Conservation (phyloP, 2,888 invertebrate species). For the Masnerella sp. region DNA sequence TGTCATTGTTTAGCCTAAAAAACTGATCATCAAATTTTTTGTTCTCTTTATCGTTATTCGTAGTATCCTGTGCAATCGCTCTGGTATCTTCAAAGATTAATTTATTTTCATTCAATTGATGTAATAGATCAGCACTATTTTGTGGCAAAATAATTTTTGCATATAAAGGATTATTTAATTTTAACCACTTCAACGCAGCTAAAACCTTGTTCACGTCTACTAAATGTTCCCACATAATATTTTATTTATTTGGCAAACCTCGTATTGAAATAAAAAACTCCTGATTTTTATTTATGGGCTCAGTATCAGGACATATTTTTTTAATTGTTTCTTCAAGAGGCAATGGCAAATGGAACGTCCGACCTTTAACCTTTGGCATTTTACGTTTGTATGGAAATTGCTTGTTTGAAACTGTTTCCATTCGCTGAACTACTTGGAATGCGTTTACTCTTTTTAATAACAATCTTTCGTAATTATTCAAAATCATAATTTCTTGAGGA, state of each 20-base stretch:
- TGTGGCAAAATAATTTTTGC: not conserved
- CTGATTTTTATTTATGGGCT: slow-evolving; percentile 65
- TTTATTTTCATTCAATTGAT: no score
- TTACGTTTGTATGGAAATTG: slow-evolving; percentile 62
- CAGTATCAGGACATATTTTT: slow-evolving; percentile 64
- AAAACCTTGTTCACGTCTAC: slow-evolving; percentile 68
- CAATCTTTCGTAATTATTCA: slow-evolving; percentile 40
- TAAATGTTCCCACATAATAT: slow-evolving; percentile 64
- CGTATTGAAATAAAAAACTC: slow-evolving; percentile 68
- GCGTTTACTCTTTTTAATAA: slow-evolving; percentile 64
- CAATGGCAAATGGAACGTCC: no score
- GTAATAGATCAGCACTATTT: no score
- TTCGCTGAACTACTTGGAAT: slow-evolving; percentile 58
- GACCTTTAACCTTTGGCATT: slow-evolving; percentile 63
- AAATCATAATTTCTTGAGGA: slow-evolving; percentile 17
- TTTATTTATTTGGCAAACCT: slow-evolving; percentile 64
- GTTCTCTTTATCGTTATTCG: no score
- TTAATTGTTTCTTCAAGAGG: slow-evolving; percentile 67
- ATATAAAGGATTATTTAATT: not conserved
- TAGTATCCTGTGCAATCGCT: no score
- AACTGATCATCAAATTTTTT: no score
- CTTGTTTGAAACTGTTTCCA: slow-evolving; percentile 66
- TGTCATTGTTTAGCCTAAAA: no score
- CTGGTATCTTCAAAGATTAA: no score
- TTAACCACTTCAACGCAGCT: slow-evolving; percentile 52